phyloP scores from a whole-genome alignment of 2,113 vertebrate genomes.

The Craseonycteris thonglongyai region DNA sequence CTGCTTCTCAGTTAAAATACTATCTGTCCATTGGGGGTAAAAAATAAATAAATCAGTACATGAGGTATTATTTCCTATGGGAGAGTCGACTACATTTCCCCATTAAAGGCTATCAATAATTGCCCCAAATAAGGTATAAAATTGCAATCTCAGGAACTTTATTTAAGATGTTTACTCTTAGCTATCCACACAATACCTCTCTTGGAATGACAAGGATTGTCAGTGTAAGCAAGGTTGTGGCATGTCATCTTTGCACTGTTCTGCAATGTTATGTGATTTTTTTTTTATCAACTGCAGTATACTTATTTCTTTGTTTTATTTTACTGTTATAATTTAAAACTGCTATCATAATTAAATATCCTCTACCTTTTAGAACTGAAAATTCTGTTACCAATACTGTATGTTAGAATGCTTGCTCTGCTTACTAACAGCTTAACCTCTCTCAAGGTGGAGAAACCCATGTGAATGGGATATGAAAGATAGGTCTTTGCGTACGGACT shows the following conservation, averaged over 20 bases:
- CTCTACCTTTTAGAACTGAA: not conserved
- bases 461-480: not conserved
- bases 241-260: not conserved
- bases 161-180: not conserved
- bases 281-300: not conserved
- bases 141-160: not conserved
- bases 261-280: not conserved
- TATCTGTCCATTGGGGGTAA: not conserved
- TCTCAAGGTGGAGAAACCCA: not conserved
- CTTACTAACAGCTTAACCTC: not conserved
- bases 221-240: not conserved
- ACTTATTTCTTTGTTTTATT: not conserved
- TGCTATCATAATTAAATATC: not conserved
- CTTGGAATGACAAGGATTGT: not conserved
- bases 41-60: not conserved
- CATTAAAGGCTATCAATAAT: not conserved
- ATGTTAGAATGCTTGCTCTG: not conserved
- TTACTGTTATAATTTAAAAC: not conserved
- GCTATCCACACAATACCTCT: not conserved
- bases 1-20: slow-evolving; percentile 33
- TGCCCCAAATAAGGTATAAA: not conserved
- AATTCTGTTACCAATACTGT: not conserved
- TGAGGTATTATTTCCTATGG: slow-evolving; percentile 4
- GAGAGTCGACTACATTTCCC: slow-evolving; percentile 8
- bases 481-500: not conserved